Evolutionary conservation across 2,888 invertebrate species (phyloP), one percentile per base, ranked within the genome.

Genomic region (Biston betularia): DNA sequence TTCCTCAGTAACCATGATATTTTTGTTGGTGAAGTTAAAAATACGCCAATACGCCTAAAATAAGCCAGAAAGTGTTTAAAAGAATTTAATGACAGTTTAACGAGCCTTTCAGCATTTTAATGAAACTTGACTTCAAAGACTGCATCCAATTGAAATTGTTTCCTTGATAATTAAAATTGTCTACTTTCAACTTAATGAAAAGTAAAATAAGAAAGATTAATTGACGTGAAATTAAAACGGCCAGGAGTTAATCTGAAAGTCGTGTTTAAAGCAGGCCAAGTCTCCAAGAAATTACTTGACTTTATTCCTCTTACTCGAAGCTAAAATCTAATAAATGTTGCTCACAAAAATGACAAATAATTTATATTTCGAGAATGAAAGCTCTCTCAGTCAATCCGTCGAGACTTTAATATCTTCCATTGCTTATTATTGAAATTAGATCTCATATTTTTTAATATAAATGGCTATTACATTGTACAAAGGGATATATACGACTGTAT

Each of bases 211-310:
- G 65, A 79, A 78, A 85, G 83, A 85, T 85, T 87, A 86, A 88
- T 86, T 85, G 84, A 85, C 80, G 86, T 81, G 78, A 86, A 87
- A 87, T 89, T 84, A 85, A 86, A 88, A 85, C 80, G 79, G 81
- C 77, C 78, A 69, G 77, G 77, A 74, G 78, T 82, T 82, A 84
- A 85, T 86, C 80, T 79, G 75, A 86, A 83, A 83, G 79, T 79
- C 73, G 75, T 79, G 79, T 83, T 85, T 79, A 82, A 82, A 78
- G 75, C 75, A 78, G 24, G 24, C 24, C 24, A 24, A 82, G 80
- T 76, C 73, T 73, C 67, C 75, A 79, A 78, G 79, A 83, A 86
- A 84, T 85, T 86, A 84, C 81, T 75, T 73, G 76, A 82, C 78
- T 82, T 83, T 79, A 79, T 75, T 78, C 48, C 48, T 59, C 55